Percentiles rank a stretch among this genome's conserved stretches.
These are phyloP conservation scores for Petrophora chlorosata DNA, from an alignment of 2,888 invertebrate species.

Conservation along the genomic window DNA sequence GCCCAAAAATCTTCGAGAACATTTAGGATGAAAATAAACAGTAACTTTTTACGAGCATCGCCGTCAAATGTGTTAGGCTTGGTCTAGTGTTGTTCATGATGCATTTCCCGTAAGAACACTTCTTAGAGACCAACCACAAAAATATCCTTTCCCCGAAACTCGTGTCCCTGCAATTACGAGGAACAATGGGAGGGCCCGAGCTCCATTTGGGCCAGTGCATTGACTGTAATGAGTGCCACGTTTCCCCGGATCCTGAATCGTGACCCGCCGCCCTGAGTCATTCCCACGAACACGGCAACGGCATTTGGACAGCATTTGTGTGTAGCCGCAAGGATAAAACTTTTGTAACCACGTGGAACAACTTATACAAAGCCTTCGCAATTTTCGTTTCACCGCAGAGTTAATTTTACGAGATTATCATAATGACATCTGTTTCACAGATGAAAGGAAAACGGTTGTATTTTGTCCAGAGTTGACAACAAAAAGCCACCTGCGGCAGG, in stretches of 20 bases:
- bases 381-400: constrained; percentile 43
- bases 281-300: constrained; percentile 51
- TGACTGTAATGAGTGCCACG: constrained; percentile 58
- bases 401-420: constrained; percentile 44
- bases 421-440: constrained; percentile 35
- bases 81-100: constrained; percentile 44
- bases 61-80: constrained; percentile 43
- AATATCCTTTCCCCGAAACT: constrained; percentile 33
- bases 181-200: constrained; percentile 44
- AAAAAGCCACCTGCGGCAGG: constrained; percentile 27
- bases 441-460: constrained; percentile 17
- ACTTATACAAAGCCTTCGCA: constrained; percentile 43
- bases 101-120: constrained; percentile 9
- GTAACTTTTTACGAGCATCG: constrained; percentile 31
- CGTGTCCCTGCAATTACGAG: constrained; percentile 46
- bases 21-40: constrained; percentile 7
- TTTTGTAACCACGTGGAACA: constrained; percentile 45
- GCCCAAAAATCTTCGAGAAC: constrained; percentile 11
- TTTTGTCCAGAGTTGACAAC: constrained; percentile 24
- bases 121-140: constrained; percentile 11
- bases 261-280: constrained; percentile 50
- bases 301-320: constrained; percentile 53
- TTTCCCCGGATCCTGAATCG: constrained; percentile 53
- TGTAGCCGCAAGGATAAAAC: constrained; percentile 38
- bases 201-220: constrained; percentile 40